These are phyloP conservation scores for Lepidocyrtoides sp. DNA, from an alignment of 2,888 invertebrate species.

Conservation along the genomic window DNA sequence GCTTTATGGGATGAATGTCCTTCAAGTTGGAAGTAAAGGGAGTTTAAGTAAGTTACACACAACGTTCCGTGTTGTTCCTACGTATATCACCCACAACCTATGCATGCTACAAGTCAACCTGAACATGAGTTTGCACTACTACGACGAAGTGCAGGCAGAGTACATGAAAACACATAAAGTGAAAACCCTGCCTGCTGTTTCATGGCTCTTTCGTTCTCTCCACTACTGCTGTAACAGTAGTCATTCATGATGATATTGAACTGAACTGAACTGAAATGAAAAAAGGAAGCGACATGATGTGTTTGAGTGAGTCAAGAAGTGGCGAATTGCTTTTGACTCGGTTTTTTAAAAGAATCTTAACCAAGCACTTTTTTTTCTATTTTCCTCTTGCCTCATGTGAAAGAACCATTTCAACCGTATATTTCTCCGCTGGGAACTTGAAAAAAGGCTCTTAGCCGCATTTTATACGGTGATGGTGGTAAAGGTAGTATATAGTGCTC, in stretches of 20 bases:
- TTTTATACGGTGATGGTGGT: neutral
- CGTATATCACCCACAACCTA: too few species aligned
- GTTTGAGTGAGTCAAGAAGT: neutral
- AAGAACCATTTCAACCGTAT: constrained; percentile 16
- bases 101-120: neutral
- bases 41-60: too few species aligned
- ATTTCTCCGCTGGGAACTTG: constrained; percentile 28
- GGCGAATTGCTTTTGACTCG: constrained; percentile 19
- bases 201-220: too few species aligned
- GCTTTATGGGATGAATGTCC: too few species aligned
- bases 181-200: neutral
- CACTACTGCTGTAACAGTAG: neutral
- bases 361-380: neutral
- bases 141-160: too few species aligned
- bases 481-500: too few species aligned
- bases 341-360: neutral
- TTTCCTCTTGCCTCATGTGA: constrained; percentile 13
- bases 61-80: too few species aligned
- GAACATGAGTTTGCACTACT: constrained; percentile 41
- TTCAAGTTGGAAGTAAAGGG: too few species aligned
- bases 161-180: too few species aligned
- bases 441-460: constrained; percentile 27
- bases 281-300: constrained; percentile 1
- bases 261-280: neutral
- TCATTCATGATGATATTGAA: constrained; percentile 2